These are phyloP conservation scores for Trichacis sp. DNA, from an alignment of 2,888 invertebrate genomes.

Conservation along the genomic window DNA sequence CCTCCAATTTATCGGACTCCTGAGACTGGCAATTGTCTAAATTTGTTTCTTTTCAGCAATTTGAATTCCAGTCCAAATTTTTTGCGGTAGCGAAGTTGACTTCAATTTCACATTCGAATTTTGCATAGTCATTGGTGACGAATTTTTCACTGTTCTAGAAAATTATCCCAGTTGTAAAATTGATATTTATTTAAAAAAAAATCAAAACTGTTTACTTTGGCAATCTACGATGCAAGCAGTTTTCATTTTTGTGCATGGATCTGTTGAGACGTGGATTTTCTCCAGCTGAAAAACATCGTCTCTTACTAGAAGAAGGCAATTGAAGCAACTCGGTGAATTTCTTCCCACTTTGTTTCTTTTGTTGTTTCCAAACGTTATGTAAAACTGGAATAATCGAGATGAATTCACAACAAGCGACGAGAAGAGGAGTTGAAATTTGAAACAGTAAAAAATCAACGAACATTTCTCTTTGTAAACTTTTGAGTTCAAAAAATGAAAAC, in stretches of 20 bases:
- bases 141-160: slow-evolving; percentile 53
- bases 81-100: slow-evolving; percentile 77
- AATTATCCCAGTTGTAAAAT: slow-evolving; percentile 4
- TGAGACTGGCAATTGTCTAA: slow-evolving; percentile 41
- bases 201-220: slow-evolving; percentile 44
- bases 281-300: slow-evolving; percentile 56
- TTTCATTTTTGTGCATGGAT: slow-evolving; percentile 42
- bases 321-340: slow-evolving; percentile 1
- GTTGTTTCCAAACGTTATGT: slow-evolving; percentile 21
- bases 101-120: slow-evolving; percentile 76
- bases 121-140: slow-evolving; percentile 51
- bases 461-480: slow-evolving; percentile 35
- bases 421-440: neutral
- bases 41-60: slow-evolving; percentile 60
- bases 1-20: slow-evolving; percentile 77
- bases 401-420: no score
- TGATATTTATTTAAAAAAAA: neutral
- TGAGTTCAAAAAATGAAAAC: slow-evolving; percentile 31
- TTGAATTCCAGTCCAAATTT: slow-evolving; percentile 80
- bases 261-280: slow-evolving; percentile 47
- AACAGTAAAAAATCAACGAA: slow-evolving; percentile 13
- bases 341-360: slow-evolving; percentile 14
- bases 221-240: slow-evolving; percentile 50
- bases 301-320: slow-evolving; percentile 54
- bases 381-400: slow-evolving; percentile 9